Evolutionary conservation across 2,113 vertebrate genomes (phyloP).

Genomic region (Empidonax traillii): DNA sequence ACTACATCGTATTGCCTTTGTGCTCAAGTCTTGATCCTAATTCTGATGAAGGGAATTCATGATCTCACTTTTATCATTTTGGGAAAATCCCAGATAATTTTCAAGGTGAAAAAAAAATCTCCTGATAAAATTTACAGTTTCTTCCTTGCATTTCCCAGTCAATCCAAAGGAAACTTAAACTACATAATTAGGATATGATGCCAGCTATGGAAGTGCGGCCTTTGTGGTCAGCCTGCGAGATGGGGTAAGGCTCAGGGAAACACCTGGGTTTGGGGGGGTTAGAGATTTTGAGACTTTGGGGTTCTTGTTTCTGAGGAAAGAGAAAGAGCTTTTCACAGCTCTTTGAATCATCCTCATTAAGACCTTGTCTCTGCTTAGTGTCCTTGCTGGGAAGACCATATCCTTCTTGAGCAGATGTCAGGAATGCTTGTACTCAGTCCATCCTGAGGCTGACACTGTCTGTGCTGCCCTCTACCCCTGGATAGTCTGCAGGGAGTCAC

Average conservation of each 20-base stretch:
- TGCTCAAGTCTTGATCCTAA: neutral
- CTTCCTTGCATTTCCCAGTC: neutral
- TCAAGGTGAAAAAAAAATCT: neutral
- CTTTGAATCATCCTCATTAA: neutral
- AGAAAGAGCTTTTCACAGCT: neutral
- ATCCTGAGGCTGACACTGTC: fast-evolving
- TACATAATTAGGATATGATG: neutral
- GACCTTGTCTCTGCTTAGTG: neutral
- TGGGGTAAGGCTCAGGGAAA: neutral
- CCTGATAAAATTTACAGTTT: neutral
- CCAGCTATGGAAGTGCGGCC: no score
- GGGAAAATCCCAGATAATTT: neutral
- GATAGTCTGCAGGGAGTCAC: no score
- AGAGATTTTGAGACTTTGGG: neutral
- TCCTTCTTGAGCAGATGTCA: neutral
- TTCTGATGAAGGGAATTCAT: neutral
- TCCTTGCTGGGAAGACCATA: neutral
- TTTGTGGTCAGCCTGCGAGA: neutral
- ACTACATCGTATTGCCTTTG: neutral
- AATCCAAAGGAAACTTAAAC: neutral
- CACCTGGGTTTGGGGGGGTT: neutral
- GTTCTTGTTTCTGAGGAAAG: neutral
- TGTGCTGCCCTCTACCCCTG: neutral
- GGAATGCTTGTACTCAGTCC: neutral
- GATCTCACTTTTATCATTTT: neutral